phyloP scores from a whole-genome alignment of 1,140 invertebrate genomes.

The Trissolcus basalis region DNA sequence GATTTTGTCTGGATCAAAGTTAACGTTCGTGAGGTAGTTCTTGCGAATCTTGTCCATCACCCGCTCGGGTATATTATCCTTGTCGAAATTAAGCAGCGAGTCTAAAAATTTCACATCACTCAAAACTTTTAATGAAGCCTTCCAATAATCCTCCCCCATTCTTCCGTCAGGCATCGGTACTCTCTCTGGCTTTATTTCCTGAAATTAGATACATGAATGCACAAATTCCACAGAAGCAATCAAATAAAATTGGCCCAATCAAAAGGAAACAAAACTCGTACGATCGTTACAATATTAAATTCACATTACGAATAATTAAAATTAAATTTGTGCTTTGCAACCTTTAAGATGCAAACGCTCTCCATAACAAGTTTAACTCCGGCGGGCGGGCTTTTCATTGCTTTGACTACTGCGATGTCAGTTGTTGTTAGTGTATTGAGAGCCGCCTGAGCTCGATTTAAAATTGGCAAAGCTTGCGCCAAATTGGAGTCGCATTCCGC shows the following conservation, averaged over 20 bases:
- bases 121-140: constrained; percentile 90
- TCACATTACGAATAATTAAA: no score
- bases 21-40: constrained; percentile 88
- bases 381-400: constrained; percentile 97
- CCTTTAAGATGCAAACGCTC: constrained; percentile 95
- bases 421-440: constrained; percentile 92
- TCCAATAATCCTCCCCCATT: constrained; percentile 94
- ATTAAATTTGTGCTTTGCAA: no score
- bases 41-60: constrained; percentile 90
- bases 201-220: no score
- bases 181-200: constrained; percentile 90
- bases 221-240: no score
- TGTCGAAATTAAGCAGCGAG: constrained; percentile 90
- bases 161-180: constrained; percentile 84
- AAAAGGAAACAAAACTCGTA: constrained; percentile 32
- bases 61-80: constrained; percentile 90
- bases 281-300: no score
- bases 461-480: constrained; percentile 93
- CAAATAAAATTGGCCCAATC: no score
- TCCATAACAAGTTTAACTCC: constrained; percentile 97
- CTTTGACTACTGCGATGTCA: constrained; percentile 96
- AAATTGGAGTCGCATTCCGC: constrained; percentile 96
- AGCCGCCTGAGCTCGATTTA: constrained; percentile 92
- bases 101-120: constrained; percentile 94
- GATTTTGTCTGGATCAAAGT: constrained; percentile 94